phyloP scores from a whole-genome alignment of 2,797 vertebrate species.

The Pangasius djambal region DNA sequence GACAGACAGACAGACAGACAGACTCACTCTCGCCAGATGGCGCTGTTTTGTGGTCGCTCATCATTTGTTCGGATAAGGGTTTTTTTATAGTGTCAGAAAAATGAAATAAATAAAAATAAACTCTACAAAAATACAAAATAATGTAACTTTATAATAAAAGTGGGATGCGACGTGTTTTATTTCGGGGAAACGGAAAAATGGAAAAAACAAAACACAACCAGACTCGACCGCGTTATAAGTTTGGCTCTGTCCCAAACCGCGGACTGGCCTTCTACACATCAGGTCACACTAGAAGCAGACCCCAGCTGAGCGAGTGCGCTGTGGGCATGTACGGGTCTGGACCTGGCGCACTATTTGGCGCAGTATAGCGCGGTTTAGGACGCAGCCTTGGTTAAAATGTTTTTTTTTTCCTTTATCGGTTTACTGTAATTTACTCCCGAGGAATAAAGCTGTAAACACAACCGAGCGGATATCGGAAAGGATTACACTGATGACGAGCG shows the following conservation, averaged over 20 bases:
- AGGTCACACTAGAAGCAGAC: too few species aligned
- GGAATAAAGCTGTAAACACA: slow-evolving; percentile 21
- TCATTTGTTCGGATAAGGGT: background rate
- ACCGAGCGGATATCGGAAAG: slow-evolving; percentile 46
- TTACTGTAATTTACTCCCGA: slow-evolving; percentile 24
- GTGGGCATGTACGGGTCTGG: background rate
- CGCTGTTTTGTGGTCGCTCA: background rate
- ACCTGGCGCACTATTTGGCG: background rate
- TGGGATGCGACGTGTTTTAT: too few species aligned
- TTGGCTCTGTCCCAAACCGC: background rate
- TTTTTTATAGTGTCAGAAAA: too few species aligned
- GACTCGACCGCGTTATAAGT: background rate
- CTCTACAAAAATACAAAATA: background rate
- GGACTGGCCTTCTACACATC: background rate
- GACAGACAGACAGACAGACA: background rate
- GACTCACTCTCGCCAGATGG: slow-evolving; percentile 18
- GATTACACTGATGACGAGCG: slow-evolving; percentile 44
- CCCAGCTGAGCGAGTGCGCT: background rate
- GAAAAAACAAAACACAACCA: background rate
- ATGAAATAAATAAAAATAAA: background rate
- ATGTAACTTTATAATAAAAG: background rate
- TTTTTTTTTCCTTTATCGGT: background rate
- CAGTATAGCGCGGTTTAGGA: background rate
- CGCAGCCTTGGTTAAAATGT: background rate
- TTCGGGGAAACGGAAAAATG: background rate